Conservation (phyloP, 2,113 vertebrate genomes). For the Myrmecophaga tridactyla region DNA sequence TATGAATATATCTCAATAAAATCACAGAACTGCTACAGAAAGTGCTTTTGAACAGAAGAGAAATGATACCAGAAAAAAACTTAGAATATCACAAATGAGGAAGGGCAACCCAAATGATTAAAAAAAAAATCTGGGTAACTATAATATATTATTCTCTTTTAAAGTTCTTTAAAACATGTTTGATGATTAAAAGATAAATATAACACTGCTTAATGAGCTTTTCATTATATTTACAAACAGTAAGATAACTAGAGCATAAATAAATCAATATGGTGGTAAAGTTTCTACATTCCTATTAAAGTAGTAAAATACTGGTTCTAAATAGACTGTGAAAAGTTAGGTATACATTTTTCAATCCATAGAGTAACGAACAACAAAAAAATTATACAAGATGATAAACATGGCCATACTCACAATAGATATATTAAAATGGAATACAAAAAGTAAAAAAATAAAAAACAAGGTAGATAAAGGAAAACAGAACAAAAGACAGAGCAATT, state of each 20-base stretch:
- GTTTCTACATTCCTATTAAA: neutral
- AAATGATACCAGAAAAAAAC: neutral
- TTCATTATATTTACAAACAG: neutral
- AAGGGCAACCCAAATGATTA: neutral
- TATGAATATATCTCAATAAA: no score
- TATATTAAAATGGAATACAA: neutral
- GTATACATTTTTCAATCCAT: neutral
- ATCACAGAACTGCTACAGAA: no score
- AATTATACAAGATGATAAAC: neutral
- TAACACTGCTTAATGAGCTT: neutral
- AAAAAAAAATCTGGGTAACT: neutral
- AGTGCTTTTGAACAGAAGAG: neutral
- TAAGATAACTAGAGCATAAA: neutral
- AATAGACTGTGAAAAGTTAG: neutral
- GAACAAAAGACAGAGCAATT: neutral
- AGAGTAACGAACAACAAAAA: neutral
- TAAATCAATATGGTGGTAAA: neutral
- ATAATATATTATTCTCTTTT: neutral
- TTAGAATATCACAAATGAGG: neutral
- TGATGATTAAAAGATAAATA: neutral
- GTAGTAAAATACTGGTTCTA: neutral
- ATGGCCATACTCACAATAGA: neutral
- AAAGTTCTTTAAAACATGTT: neutral
- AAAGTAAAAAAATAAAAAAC: no score
- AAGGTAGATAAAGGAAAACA: neutral